Percentiles rank a stretch among this genome's conserved stretches.
phyloP scores from a whole-genome alignment of 2,888 invertebrate genomes.

The Erebia epiphron region DNA sequence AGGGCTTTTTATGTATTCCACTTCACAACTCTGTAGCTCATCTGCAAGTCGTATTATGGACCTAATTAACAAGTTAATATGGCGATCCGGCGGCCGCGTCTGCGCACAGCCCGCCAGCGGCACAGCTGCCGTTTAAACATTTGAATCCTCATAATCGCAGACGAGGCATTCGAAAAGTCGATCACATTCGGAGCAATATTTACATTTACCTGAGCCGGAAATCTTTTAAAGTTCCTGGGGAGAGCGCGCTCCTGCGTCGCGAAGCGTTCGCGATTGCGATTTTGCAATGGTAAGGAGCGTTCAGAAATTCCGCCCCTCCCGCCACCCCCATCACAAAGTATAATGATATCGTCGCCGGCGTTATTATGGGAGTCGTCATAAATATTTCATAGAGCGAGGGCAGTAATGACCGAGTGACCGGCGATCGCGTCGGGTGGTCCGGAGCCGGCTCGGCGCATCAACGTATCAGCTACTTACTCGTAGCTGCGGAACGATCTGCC shows the following conservation, averaged over 20 bases:
- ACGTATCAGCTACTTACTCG: conserved; percentile 10
- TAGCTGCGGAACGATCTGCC: background rate
- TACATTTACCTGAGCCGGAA: conserved; percentile 62
- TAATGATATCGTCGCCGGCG: conserved; percentile 82
- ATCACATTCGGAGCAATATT: conserved; percentile 41
- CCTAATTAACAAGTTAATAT: conserved; percentile 96
- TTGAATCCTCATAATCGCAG: background rate
- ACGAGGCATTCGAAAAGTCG: background rate
- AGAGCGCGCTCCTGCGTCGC: conserved; percentile 50
- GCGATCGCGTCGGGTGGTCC: conserved; percentile 48
- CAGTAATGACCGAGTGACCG: conserved; percentile 81
- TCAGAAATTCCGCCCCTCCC: conserved; percentile 82
- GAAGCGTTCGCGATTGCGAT: conserved; percentile 66
- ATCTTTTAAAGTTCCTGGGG: conserved; percentile 54
- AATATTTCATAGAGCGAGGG: conserved; percentile 81
- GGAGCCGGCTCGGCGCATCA: background rate
- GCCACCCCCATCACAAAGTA: conserved; percentile 84
- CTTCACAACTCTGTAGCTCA: conserved; percentile 87
- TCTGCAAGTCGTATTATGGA: conserved; percentile 95
- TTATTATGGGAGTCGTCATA: conserved; percentile 82
- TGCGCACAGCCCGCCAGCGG: conserved; percentile 63
- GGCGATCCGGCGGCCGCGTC: conserved; percentile 83
- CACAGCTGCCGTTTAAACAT: background rate
- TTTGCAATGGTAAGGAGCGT: conserved; percentile 82
- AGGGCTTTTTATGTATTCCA: conserved; percentile 88